phyloP scores from a whole-genome alignment of 2,888 invertebrate genomes.

The Diplolepis rosae region DNA sequence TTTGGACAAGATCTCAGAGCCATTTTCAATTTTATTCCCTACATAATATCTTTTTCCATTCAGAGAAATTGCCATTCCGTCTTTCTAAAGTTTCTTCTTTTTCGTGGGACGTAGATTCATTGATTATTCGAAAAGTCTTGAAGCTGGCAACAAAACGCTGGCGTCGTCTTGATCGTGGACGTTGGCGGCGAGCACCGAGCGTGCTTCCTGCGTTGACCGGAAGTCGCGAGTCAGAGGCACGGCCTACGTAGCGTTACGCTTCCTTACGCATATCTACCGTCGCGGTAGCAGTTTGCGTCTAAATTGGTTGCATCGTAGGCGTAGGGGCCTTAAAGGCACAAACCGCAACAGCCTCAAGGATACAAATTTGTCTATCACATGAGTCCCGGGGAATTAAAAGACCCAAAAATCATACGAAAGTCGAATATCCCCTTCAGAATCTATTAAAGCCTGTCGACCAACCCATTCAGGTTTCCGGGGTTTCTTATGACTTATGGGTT shows the following conservation, averaged over 20 bases:
- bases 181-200: conserved; percentile 68
- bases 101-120: neutral
- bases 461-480: too few relatives aligned
- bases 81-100: neutral
- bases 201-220: conserved; percentile 73
- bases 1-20: too few relatives aligned
- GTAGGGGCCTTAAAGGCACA: conserved; percentile 49
- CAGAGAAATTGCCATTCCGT: too few relatives aligned
- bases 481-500: neutral
- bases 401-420: neutral
- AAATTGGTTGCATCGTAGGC: conserved; percentile 38
- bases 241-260: conserved; percentile 72
- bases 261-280: conserved; percentile 69
- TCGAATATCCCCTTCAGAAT: neutral
- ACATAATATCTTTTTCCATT: too few relatives aligned
- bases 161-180: conserved; percentile 53
- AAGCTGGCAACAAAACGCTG: conserved; percentile 43
- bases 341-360: conserved; percentile 52
- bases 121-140: conserved; percentile 34
- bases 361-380: conserved; percentile 22
- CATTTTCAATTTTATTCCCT: too few relatives aligned
- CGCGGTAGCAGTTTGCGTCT: conserved; percentile 63
- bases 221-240: conserved; percentile 73
- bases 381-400: neutral
- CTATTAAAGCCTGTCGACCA: too few relatives aligned